phyloP scores from a whole-genome alignment of 2,113 vertebrate species.

The Bubo scandiacus region DNA sequence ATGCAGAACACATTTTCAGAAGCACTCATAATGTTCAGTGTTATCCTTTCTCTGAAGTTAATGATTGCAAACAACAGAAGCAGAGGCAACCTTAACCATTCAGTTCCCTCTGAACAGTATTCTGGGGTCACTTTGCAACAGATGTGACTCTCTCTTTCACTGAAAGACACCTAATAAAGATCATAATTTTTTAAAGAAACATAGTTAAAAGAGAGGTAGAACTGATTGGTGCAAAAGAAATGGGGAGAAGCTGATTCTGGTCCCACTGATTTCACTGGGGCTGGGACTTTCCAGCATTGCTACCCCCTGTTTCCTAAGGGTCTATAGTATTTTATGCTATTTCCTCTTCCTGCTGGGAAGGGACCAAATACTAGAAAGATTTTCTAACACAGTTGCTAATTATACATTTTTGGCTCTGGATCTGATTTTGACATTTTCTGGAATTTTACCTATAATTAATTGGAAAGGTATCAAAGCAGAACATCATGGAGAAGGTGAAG shows the following conservation, averaged over 20 bases:
- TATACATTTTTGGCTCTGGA: not conserved
- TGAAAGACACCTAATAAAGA: not conserved
- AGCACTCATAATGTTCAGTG: not conserved
- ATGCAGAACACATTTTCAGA: not conserved
- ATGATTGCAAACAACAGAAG: not conserved
- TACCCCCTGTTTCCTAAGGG: not conserved
- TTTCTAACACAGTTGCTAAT: not conserved
- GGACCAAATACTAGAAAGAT: not conserved
- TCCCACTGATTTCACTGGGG: not conserved
- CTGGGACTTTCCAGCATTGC: not conserved
- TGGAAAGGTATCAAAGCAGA: not conserved
- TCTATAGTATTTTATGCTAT: not conserved
- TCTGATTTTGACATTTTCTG: not conserved
- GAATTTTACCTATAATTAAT: not conserved
- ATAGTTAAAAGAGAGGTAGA: not conserved
- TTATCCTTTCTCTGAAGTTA: not conserved
- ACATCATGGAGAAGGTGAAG: not conserved
- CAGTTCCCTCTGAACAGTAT: not conserved
- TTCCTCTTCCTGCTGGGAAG: not conserved
- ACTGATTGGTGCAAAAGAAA: not conserved
- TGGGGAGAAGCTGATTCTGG: not conserved
- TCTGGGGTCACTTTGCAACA: not conserved
- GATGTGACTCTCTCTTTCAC: not conserved
- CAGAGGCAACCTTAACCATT: not conserved
- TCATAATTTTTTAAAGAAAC: not conserved